Conservation (phyloP, 2,797 vertebrate species). For the Crenuchus spilurus region DNA sequence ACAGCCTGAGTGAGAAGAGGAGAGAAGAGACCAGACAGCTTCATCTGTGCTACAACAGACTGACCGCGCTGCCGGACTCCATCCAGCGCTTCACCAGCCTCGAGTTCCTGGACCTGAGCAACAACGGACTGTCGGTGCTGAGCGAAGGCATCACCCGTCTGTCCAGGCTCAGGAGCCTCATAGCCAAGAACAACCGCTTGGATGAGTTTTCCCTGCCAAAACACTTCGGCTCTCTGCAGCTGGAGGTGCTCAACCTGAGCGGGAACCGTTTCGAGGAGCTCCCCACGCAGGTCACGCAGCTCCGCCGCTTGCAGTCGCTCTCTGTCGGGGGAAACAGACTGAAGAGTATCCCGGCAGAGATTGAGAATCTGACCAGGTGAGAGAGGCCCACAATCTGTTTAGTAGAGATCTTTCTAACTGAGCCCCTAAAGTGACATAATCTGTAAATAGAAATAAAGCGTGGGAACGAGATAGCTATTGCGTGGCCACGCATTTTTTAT, state of each 20-base stretch:
- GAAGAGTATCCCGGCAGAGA: slow-evolving; percentile 88
- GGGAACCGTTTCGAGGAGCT: slow-evolving; percentile 92
- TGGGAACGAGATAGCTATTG: too few relatives aligned
- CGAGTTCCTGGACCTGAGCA: slow-evolving; percentile 91
- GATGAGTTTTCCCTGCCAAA: slow-evolving; percentile 90
- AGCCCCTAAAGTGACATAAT: too few relatives aligned
- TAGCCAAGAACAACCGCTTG: slow-evolving; percentile 95
- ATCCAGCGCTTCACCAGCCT: slow-evolving; percentile 83
- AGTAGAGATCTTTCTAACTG: too few relatives aligned
- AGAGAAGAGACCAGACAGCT: slow-evolving; percentile 78
- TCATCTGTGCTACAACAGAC: slow-evolving; percentile 82
- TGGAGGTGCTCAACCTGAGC: slow-evolving; percentile 92
- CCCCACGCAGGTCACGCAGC: slow-evolving; percentile 82
- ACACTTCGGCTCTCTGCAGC: slow-evolving; percentile 81
- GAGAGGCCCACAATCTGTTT: too few relatives aligned
- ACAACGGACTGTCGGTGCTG: slow-evolving; percentile 82
- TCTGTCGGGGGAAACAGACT: slow-evolving; percentile 94
- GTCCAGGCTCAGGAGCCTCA: slow-evolving; percentile 80
- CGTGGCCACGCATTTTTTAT: too few relatives aligned
- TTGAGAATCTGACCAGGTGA: slow-evolving; percentile 89
- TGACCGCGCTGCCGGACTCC: slow-evolving; percentile 76
- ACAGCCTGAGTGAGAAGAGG: slow-evolving; percentile 74
- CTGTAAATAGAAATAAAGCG: too few relatives aligned
- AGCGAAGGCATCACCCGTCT: slow-evolving; percentile 83
- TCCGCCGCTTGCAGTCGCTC: slow-evolving; percentile 87